These are phyloP conservation scores for Palythoa grandiflora DNA, from an alignment of 92 coral and sea anemone species.

Conservation along the genomic window DNA sequence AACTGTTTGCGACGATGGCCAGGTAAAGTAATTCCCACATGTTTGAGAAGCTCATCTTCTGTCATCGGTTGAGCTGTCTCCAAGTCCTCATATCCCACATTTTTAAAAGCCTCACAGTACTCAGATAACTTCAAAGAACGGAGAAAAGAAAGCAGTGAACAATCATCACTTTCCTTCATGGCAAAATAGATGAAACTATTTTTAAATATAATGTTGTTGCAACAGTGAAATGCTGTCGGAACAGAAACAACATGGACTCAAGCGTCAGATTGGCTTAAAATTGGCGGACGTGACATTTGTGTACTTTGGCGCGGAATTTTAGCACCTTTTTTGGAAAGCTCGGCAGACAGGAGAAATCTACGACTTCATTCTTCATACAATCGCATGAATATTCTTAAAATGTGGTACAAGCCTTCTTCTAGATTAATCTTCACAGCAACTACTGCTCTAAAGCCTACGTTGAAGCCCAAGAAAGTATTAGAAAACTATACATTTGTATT, in stretches of 20 bases:
- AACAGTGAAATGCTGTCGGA: conserved; percentile 25
- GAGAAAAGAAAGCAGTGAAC: conserved; percentile 2
- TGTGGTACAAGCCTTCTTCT: conserved; percentile 31
- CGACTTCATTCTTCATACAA: neutral
- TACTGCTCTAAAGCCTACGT: neutral
- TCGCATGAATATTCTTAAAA: conserved; percentile 8
- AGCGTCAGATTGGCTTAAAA: conserved; percentile 20
- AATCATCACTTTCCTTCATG: neutral
- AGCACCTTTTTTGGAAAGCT: neutral
- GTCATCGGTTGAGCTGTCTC: conserved; percentile 44
- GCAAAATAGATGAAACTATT: neutral
- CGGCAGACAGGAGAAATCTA: conserved; percentile 8
- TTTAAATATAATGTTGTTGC: neutral
- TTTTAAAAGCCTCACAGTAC: conserved; percentile 31
- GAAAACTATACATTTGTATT: too few species aligned
- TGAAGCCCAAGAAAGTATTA: too few species aligned
- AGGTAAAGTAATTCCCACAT: conserved; percentile 36
- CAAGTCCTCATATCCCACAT: conserved; percentile 41
- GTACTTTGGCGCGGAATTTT: conserved; percentile 14
- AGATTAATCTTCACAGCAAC: conserved; percentile 16
- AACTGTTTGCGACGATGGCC: conserved; percentile 47
- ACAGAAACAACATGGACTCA: conserved; percentile 27
- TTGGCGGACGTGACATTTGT: conserved; percentile 26
- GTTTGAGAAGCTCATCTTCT: conserved; percentile 32
- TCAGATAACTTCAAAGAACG: conserved; percentile 1